Conservation (phyloP, 1,140 invertebrate genomes). For the Ectropis grisescens region DNA sequence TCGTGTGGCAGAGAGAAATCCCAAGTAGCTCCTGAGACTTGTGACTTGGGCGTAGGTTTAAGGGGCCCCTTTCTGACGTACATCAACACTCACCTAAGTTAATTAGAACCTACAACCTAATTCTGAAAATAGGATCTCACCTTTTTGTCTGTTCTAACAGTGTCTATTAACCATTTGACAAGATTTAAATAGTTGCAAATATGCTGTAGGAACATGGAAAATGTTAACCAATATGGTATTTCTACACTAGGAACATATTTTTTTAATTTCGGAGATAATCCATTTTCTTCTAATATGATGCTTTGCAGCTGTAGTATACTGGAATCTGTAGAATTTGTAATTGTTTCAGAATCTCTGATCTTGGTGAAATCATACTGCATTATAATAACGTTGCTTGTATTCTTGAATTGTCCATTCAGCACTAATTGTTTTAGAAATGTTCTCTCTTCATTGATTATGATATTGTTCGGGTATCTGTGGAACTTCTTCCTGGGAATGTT, state of each 20-base stretch:
- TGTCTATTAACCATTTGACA: constrained; percentile 31
- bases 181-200: constrained; percentile 38
- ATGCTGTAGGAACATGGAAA: constrained; percentile 48
- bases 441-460: constrained; percentile 13
- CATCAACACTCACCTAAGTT: too few relatives aligned
- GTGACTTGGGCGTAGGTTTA: too few relatives aligned
- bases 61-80: too few relatives aligned
- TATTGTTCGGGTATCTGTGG: constrained; percentile 11
- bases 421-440: constrained; percentile 18
- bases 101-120: too few relatives aligned
- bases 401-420: constrained; percentile 19
- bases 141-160: constrained; percentile 30
- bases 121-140: too few relatives aligned
- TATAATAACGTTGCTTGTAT: constrained; percentile 24
- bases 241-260: constrained; percentile 10
- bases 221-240: constrained; percentile 26
- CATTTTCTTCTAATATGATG: constrained; percentile 25
- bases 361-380: constrained; percentile 43
- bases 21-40: too few relatives aligned
- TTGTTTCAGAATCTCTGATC: constrained; percentile 35
- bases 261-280: constrained; percentile 1
- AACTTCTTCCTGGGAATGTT: constrained; percentile 10
- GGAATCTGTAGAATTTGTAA: constrained; percentile 20
- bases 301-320: constrained; percentile 26
- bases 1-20: too few relatives aligned